A percentile compares a stretch with the other conserved stretches of the same genome.
Evolutionary conservation across 1,140 invertebrate species (phyloP).

Genomic region (Heliconius eleuchia): DNA sequence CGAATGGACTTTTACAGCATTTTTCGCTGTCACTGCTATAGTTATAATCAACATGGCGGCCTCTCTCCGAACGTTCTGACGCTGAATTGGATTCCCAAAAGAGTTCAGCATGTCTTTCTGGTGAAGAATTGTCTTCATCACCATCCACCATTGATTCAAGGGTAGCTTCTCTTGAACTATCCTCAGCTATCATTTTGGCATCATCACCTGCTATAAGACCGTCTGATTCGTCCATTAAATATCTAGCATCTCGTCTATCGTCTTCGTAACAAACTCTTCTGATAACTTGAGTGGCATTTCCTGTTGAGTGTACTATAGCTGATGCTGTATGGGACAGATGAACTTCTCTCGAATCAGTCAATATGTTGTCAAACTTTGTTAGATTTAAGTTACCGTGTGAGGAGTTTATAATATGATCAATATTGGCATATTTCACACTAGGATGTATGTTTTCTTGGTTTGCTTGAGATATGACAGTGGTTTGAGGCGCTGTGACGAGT

Average conservation of each 20-base stretch:
- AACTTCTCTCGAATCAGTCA: slow-evolving; percentile 63
- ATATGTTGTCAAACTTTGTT: slow-evolving; percentile 60
- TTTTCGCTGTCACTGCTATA: slow-evolving; percentile 79
- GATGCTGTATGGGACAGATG: slow-evolving; percentile 65
- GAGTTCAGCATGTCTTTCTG: slow-evolving; percentile 69
- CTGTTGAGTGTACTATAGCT: slow-evolving; percentile 62
- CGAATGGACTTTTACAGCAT: slow-evolving; percentile 77
- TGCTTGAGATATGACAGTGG: slow-evolving; percentile 72
- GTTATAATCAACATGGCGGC: slow-evolving; percentile 70
- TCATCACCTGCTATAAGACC: slow-evolving; percentile 62
- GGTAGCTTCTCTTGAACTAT: slow-evolving; percentile 63
- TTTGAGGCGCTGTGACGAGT: slow-evolving; percentile 64
- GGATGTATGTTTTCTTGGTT: slow-evolving; percentile 46
- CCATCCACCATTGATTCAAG: slow-evolving; percentile 64
- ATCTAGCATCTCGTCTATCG: slow-evolving; percentile 56
- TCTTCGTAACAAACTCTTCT: slow-evolving; percentile 67
- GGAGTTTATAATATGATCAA: slow-evolving; percentile 61
- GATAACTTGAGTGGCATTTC: slow-evolving; percentile 70
- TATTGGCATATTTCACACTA: slow-evolving; percentile 56
- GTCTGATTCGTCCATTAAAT: slow-evolving; percentile 59
- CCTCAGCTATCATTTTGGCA: slow-evolving; percentile 67
- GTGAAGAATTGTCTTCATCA: slow-evolving; percentile 69
- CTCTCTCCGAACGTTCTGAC: slow-evolving; percentile 64
- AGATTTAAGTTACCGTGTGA: slow-evolving; percentile 49
- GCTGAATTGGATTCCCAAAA: slow-evolving; percentile 78